These are phyloP conservation scores for Sarcophaga carnaria DNA, from an alignment of 2,888 invertebrate species.

Conservation along the genomic window DNA sequence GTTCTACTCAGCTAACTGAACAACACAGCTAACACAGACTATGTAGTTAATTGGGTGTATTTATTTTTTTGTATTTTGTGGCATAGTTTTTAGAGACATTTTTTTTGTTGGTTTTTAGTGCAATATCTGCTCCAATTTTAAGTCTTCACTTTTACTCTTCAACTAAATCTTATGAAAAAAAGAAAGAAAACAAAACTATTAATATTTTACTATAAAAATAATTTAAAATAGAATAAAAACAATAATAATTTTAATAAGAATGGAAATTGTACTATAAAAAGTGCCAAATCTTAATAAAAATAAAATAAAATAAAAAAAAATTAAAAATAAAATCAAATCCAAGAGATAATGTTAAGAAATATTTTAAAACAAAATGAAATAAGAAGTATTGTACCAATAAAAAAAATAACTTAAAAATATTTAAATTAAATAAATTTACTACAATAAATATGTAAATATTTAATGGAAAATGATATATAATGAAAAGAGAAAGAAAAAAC, in stretches of 20 bases:
- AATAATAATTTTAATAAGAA: slow-evolving; percentile 69
- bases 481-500: not conserved
- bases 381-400: slow-evolving; percentile 37
- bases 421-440: slow-evolving; percentile 34
- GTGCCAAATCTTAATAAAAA: slow-evolving; percentile 64
- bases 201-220: not conserved
- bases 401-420: not conserved
- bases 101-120: too few species aligned
- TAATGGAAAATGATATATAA: slow-evolving; percentile 11
- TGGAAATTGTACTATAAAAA: slow-evolving; percentile 70
- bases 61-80: too few species aligned
- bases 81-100: too few species aligned
- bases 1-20: too few species aligned
- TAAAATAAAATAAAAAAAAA: slow-evolving; percentile 45
- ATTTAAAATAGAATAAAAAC: slow-evolving; percentile 47
- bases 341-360: slow-evolving; percentile 45
- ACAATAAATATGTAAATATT: not conserved
- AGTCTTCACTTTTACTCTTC: not conserved
- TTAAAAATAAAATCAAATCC: too few species aligned
- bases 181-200: not conserved
- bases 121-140: too few species aligned
- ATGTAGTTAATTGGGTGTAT: too few species aligned
- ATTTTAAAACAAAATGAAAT: slow-evolving; percentile 47
- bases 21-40: too few species aligned
- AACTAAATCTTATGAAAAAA: not conserved